phyloP scores from a whole-genome alignment of 2,797 vertebrate genomes.

The Limosa lapponica region DNA sequence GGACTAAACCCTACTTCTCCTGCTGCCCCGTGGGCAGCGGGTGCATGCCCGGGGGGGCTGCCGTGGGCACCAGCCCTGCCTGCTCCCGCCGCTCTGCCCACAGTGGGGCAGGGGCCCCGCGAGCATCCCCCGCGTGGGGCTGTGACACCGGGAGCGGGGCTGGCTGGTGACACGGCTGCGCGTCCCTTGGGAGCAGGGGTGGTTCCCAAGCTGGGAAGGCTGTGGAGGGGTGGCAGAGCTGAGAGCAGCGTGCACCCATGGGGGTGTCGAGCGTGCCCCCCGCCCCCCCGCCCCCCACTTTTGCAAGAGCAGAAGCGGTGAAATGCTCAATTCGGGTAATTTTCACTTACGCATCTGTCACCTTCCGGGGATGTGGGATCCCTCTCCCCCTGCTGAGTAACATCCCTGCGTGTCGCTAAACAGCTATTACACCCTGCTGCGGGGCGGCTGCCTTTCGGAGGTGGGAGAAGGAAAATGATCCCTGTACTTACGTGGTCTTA shows the following conservation, averaged over 20 bases:
- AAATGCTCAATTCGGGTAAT: neutral
- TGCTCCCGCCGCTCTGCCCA: neutral
- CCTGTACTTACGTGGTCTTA: slow-evolving; percentile 41
- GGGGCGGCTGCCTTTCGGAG: neutral
- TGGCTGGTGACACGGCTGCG: fast-evolving
- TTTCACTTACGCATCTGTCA: neutral
- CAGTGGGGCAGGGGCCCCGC: fast-evolving
- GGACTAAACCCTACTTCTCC: neutral
- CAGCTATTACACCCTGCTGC: slow-evolving; percentile 6
- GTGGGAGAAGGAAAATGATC: slow-evolving; percentile 56
- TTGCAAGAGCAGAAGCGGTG: neutral
- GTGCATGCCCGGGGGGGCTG: neutral
- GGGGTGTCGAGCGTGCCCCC: neutral
- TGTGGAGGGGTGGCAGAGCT: neutral
- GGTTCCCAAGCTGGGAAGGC: neutral
- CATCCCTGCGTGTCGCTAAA: neutral
- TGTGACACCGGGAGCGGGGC: neutral
- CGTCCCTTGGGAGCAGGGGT: neutral
- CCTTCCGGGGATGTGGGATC: neutral
- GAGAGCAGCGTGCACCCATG: fast-evolving
- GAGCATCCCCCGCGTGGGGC: fast-evolving
- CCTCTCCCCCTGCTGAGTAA: slow-evolving; percentile 18
- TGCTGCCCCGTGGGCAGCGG: neutral
- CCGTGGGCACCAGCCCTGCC: fast-evolving
- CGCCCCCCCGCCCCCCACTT: neutral